A percentile compares a stretch with the other conserved stretches of the same genome.
phyloP scores from a whole-genome alignment of 2,888 invertebrate species.

The Leptogaster cylindrica region DNA sequence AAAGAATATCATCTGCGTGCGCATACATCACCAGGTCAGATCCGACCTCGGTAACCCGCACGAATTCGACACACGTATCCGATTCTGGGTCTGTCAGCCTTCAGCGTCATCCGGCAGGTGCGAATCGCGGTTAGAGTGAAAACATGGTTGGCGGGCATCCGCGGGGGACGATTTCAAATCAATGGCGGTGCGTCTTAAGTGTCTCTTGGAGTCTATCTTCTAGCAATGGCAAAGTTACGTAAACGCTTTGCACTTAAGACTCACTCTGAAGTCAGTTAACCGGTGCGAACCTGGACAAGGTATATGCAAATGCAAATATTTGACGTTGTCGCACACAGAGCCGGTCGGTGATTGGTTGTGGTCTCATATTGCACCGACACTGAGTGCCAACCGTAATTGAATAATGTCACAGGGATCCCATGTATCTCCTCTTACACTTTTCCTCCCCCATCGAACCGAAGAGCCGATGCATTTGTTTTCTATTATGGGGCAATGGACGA shows the following conservation, averaged over 20 bases:
- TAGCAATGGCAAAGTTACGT: neutral
- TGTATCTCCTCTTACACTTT: no score
- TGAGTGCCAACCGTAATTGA: neutral
- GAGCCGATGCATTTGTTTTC: no score
- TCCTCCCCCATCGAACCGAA: no score
- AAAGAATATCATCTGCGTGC: slow-evolving; percentile 12
- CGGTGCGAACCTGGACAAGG: neutral
- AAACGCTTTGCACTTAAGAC: neutral
- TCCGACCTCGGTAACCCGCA: neutral
- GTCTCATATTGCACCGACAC: neutral
- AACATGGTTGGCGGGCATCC: neutral
- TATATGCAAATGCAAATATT: slow-evolving; percentile 18
- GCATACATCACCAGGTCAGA: neutral
- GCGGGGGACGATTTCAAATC: neutral
- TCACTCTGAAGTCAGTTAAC: neutral
- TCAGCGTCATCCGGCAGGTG: slow-evolving; percentile 16
- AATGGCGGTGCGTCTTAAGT: neutral
- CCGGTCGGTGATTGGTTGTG: neutral
- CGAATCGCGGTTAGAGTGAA: neutral
- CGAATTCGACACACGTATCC: slow-evolving; percentile 15
- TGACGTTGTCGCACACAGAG: slow-evolving; percentile 5
- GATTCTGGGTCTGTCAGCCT: neutral
- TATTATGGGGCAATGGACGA: neutral
- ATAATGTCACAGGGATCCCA: no score
- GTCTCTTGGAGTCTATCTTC: neutral